A percentile compares a stretch with the other conserved stretches of the same genome.
Evolutionary conservation across 1,140 invertebrate genomes (phyloP).

Genomic region (Lucilia cuprina): DNA sequence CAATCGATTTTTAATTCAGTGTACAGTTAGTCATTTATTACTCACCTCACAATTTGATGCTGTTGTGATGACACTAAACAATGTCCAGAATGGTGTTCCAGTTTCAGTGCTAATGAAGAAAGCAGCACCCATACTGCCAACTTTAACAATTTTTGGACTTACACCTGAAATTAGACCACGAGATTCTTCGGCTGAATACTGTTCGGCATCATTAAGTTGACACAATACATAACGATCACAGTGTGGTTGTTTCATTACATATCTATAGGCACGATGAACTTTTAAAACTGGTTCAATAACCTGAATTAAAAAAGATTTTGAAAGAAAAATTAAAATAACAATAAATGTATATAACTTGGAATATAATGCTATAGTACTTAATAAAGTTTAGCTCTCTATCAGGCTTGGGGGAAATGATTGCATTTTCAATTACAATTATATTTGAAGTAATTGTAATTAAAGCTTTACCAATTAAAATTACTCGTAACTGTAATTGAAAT

Average conservation of each 20-base stretch:
- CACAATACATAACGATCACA: conserved; percentile 81
- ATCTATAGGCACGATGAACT: conserved; percentile 78
- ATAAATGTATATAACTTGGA: too few species aligned
- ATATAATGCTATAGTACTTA: too few species aligned
- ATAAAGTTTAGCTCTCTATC: too few species aligned
- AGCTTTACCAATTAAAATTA: too few species aligned
- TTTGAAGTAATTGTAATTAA: too few species aligned
- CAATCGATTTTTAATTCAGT: neutral
- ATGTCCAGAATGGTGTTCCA: conserved; percentile 67
- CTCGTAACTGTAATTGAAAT: too few species aligned
- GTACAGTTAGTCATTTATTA: neutral
- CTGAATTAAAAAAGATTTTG: conserved; percentile 41
- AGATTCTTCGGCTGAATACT: conserved; percentile 63
- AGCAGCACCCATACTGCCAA: conserved; percentile 72
- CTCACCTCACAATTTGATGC: conserved; percentile 66
- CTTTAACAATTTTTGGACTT: conserved; percentile 72
- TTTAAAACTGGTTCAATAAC: conserved; percentile 78
- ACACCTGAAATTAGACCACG: conserved; percentile 64
- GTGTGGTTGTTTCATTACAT: conserved; percentile 71
- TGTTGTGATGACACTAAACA: conserved; percentile 66
- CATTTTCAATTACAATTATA: too few species aligned
- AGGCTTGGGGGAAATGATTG: too few species aligned
- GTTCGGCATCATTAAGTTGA: conserved; percentile 72
- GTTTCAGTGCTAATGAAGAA: conserved; percentile 66
- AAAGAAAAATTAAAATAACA: too few species aligned